Evolutionary conservation across 2,797 vertebrate species (phyloP).

Genomic region (Bradypodion ventrale): DNA sequence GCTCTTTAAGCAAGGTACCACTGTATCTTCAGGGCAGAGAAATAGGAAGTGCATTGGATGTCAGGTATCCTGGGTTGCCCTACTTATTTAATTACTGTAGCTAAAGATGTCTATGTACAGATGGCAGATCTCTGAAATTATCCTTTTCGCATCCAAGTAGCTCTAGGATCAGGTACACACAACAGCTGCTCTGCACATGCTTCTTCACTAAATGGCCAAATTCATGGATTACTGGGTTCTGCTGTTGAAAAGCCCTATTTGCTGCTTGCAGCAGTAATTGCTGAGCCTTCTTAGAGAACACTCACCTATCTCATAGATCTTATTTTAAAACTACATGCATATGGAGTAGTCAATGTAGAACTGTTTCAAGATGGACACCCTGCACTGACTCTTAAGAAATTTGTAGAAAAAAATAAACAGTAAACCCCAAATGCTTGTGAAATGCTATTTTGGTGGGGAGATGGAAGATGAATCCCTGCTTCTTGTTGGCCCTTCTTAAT

Average conservation of each 20-base stretch:
- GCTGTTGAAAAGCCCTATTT: neutral
- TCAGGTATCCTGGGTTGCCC: neutral
- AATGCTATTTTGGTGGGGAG: neutral
- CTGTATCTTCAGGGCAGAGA: too few species aligned
- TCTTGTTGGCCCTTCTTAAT: constrained; percentile 11
- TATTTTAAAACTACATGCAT: neutral
- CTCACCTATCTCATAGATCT: neutral
- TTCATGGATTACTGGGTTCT: neutral
- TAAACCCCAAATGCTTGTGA: neutral
- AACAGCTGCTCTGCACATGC: neutral
- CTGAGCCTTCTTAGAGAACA: neutral
- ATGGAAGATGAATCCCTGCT: constrained; percentile 3
- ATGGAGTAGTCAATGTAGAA: neutral
- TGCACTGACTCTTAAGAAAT: neutral
- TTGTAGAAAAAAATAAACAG: neutral
- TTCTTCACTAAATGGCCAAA: neutral
- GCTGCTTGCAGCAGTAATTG: neutral
- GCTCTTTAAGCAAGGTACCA: too few species aligned
- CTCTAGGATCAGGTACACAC: neutral
- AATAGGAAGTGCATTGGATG: neutral
- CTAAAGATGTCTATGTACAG: neutral
- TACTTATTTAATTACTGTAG: neutral
- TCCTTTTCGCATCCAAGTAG: neutral
- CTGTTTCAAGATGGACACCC: neutral
- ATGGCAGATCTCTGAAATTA: neutral